Base-by-base conservation (phyloP, 2,888 invertebrate genomes). In the Chironomus tentans region DNA sequence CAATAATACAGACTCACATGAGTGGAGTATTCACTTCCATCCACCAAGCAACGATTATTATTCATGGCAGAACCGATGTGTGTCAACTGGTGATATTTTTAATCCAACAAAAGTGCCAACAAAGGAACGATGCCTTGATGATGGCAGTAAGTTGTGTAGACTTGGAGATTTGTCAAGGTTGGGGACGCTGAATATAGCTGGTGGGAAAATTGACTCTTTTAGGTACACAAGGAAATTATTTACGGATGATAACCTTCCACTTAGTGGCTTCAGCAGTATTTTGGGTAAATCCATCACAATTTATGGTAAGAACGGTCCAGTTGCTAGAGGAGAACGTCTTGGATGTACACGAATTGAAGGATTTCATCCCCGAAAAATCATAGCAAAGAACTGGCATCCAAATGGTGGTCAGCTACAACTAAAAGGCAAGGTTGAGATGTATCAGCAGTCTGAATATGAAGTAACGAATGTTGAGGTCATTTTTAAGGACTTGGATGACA, bases 21-120 rank as follows among this genome's bases (percentile, higher is more conserved):
- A 93, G 78, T 97, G 96, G 95, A 91, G 92, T 12, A 86, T 97
- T 18, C 93, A 95, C 82, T 90, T 89, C 77, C 85, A 87, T 78
- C 87, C 92, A 0, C 93, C 95, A 0, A 94, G 93, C 18, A 89
- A 88, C 77, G 97, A 97, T 84, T 96, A 91, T 83, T 95, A 95
- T 82, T 93, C 94, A 83, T 96, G 95, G 96, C 91, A 92, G 38
- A 90, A 87, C 65, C 85, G 96, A 50, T 95, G 96, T 81, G 84
- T 93, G 10, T 93, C 93, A 79, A 88, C 93, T 0, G 95, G 93
- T 4, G 81, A 81, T 0, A 85, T 89, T n/a, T 93, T 87, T 81
- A 93, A 96, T 84, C 96, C 96, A 0, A 90, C 90, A 79, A 88
- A 89, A 79, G 88, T 90, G 79, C 88, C 88, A 24, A 87, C 86